Evolutionary conservation across 2,113 vertebrate genomes (phyloP), one percentile per base, ranked within the genome.

Genomic region (Salminus brasiliensis): DNA sequence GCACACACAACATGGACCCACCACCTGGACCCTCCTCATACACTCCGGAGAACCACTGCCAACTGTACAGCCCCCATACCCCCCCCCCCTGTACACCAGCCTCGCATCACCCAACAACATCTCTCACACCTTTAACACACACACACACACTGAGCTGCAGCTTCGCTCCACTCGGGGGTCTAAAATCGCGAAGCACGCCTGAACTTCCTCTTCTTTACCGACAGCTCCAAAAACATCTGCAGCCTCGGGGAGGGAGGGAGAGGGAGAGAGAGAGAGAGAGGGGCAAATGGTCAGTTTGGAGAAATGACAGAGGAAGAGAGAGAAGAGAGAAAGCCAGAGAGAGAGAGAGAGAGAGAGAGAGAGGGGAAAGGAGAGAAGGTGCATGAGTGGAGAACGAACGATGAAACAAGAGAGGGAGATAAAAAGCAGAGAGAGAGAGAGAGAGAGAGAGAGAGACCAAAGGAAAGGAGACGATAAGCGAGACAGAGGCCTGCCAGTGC

Each of bases 1-100:
- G 85, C 86, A 87, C 76, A 81, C 94, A 94, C 94, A 97, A 98
- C 94, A 98, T 98, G 96, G 96, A 96, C 93, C 93, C 96, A 93
- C 94, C 91, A 92, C 93, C 92, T 91, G 93, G 91, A 94, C 92
- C 91, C 90, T 90, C 92, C 94, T 93, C 92, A 92, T 88, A 92
- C 90, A 88, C 88, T 90, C 92, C 91, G 88, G 90, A 92, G 88
- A 91, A 88, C 89, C 91, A 93, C 89, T 87, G 89, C 90, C 92
- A 94, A 91, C 93, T 91, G 91, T 88, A 62, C 83, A 81, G 86
- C 84, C 84, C 88, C 90, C 88, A 84, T 85, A 85, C 80, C 45
- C 72, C 82, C 32, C 80, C 84, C 86, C 87, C 85, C 80, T n/a
- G n/a, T n/a, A 86, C 89, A 86, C 81, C 45, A 1, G 73, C 84